Evolutionary conservation across 92 coral and sea anemone species (phyloP).

Genomic region (Anthopleura xanthogrammica): DNA sequence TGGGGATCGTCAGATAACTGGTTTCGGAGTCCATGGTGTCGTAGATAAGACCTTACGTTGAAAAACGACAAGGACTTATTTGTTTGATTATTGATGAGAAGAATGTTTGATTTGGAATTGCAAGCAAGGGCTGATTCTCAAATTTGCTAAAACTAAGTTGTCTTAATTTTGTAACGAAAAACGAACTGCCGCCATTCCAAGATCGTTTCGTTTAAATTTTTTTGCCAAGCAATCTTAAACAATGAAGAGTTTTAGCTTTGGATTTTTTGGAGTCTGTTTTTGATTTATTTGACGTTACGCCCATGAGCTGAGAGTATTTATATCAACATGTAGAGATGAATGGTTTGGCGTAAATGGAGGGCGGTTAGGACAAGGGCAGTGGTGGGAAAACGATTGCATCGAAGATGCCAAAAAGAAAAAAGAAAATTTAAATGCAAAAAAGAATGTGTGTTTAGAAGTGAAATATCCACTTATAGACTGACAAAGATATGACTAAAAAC

Average conservation of each 20-base stretch:
- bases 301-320: not conserved
- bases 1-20: slow-evolving; percentile 9
- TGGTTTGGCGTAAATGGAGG: no score
- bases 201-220: no score
- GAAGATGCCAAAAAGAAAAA: no score
- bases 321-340: not conserved
- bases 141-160: no score
- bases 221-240: not conserved
- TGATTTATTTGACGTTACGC: not conserved
- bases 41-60: slow-evolving; percentile 25
- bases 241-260: not conserved
- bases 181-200: no score
- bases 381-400: no score
- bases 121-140: not conserved
- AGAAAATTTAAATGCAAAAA: no score
- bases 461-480: no score
- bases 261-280: not conserved
- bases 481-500: no score
- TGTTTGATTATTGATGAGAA: not conserved
- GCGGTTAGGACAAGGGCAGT: no score
- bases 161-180: not conserved
- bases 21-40: not conserved
- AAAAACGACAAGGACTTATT: not conserved
- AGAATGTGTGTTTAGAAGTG: no score
- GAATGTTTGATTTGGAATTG: no score